These are phyloP conservation scores for Nemotelus pantherinus DNA, from an alignment of 2,888 invertebrate species.

Conservation along the genomic window DNA sequence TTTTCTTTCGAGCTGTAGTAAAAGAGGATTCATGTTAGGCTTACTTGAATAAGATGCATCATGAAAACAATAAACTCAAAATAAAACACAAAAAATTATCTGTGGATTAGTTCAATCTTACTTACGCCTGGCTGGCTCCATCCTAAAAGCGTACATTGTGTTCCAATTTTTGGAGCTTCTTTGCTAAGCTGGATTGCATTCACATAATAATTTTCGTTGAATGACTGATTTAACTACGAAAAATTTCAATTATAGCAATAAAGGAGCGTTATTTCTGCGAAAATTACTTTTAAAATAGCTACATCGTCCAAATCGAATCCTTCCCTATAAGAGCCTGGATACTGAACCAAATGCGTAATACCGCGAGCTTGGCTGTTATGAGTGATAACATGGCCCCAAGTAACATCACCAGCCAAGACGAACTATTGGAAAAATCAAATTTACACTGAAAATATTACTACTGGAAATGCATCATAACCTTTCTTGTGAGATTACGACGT, in stretches of 20 bases:
- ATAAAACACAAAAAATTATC: neutral
- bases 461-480: neutral
- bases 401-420: conserved; percentile 33
- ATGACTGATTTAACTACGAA: conserved; percentile 15
- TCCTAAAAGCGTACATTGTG: conserved; percentile 16
- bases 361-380: conserved; percentile 2
- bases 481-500: conserved; percentile 13
- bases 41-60: neutral
- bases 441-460: neutral
- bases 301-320: conserved; percentile 37
- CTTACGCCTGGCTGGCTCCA: conserved; percentile 29
- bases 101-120: neutral
- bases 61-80: neutral
- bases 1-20: neutral
- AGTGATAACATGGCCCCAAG: conserved; percentile 29
- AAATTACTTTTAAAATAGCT: conserved; percentile 28
- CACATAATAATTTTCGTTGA: conserved; percentile 9
- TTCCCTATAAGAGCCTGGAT: conserved; percentile 28
- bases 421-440: neutral
- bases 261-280: neutral
- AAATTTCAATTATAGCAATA: neutral
- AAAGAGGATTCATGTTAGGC: neutral
- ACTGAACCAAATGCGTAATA: conserved; percentile 22
- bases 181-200: neutral
- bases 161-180: conserved; percentile 11